A percentile compares a stretch with the other conserved stretches of the same genome.
Conservation (phyloP, 2,888 invertebrate genomes). For the Campopleginae sp. region DNA sequence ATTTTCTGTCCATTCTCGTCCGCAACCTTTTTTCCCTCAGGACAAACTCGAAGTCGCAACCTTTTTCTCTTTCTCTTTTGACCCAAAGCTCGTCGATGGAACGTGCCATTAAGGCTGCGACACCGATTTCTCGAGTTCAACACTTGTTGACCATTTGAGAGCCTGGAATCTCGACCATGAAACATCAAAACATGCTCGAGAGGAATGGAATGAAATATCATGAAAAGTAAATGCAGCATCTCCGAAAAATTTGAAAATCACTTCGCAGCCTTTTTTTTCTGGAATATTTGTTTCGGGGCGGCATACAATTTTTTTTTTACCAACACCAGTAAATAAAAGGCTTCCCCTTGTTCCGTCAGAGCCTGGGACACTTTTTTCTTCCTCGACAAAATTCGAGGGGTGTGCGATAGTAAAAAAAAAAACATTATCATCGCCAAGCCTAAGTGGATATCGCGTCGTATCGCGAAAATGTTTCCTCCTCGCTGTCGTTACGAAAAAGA, state of each 20-base stretch:
- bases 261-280: not conserved
- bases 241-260: conserved; percentile 16
- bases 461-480: conserved; percentile 65
- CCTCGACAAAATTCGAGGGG: conserved; percentile 50
- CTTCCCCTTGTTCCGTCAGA: conserved; percentile 22
- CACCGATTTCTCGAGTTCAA: conserved; percentile 47
- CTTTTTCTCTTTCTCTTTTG: conserved; percentile 7
- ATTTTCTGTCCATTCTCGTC: not conserved
- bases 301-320: conserved; percentile 3
- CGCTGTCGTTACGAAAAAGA: conserved; percentile 65
- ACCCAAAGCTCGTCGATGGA: not conserved
- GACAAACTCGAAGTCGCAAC: conserved; percentile 19
- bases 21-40: conserved; percentile 1
- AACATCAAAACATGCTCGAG: conserved; percentile 47
- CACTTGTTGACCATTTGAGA: conserved; percentile 8
- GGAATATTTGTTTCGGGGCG: not conserved
- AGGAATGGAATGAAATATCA: conserved; percentile 22
- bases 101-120: conserved; percentile 34
- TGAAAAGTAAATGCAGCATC: not conserved
- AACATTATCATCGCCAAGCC: conserved; percentile 65
- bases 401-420: conserved; percentile 62
- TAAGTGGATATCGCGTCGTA: conserved; percentile 73
- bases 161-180: not conserved
- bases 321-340: conserved; percentile 1
- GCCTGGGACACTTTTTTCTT: conserved; percentile 53